phyloP scores from a whole-genome alignment of 2,113 vertebrate genomes.

The Bucco capensis region DNA sequence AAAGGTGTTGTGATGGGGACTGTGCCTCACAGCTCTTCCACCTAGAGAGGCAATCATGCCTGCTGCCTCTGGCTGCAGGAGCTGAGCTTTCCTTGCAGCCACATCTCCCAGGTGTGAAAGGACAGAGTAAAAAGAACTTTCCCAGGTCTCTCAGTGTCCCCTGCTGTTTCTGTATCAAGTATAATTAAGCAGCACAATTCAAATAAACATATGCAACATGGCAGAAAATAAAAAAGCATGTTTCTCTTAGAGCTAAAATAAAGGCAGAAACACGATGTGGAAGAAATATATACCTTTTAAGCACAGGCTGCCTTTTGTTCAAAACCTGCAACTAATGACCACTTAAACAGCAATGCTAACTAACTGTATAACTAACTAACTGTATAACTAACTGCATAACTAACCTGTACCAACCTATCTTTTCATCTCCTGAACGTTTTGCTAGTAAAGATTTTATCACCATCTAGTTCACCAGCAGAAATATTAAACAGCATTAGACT shows the following conservation, averaged over 20 bases:
- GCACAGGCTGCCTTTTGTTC: neutral
- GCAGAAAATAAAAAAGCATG: neutral
- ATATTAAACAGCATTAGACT: neutral
- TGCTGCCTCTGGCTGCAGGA: neutral
- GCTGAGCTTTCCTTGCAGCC: neutral
- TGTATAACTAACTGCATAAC: no score
- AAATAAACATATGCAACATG: neutral
- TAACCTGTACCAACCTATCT: neutral
- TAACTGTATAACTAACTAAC: no score
- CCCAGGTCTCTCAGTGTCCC: neutral
- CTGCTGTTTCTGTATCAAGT: neutral
- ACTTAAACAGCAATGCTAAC: neutral
- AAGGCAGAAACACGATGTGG: neutral
- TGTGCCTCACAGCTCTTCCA: neutral
- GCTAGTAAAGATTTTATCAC: neutral
- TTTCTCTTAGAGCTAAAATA: neutral
- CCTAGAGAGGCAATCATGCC: neutral
- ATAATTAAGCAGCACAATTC: neutral
- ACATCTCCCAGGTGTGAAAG: neutral
- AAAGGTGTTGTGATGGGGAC: neutral
- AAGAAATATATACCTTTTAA: no score
- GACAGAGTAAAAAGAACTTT: neutral
- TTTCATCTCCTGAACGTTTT: neutral
- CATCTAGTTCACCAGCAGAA: neutral
- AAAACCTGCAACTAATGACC: neutral